These are phyloP conservation scores for Tenebrosternarchus preto DNA, from an alignment of 2,113 vertebrate genomes.

Conservation along the genomic window DNA sequence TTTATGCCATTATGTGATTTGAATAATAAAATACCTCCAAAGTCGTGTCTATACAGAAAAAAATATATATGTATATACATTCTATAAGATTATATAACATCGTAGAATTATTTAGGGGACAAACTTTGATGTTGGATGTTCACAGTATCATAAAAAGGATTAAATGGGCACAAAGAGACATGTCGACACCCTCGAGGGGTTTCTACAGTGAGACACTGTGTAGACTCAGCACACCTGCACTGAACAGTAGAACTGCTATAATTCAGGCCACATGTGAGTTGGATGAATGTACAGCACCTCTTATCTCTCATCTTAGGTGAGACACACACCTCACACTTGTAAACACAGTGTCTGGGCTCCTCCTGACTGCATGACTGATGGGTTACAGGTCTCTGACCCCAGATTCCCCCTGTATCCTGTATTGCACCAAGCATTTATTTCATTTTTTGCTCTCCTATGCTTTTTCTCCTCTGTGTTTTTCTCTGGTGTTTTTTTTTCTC, in stretches of 20 bases:
- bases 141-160: too few species aligned
- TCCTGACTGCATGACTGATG: constrained; percentile 1
- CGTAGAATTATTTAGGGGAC: too few species aligned
- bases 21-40: too few species aligned
- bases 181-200: too few species aligned
- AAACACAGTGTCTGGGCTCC: not conserved
- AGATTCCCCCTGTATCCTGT: not conserved
- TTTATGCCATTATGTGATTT: too few species aligned
- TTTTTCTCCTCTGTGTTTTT: not conserved
- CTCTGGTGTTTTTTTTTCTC: not conserved
- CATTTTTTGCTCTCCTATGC: not conserved
- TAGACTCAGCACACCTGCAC: not conserved
- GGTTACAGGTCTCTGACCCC: not conserved
- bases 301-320: not conserved
- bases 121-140: too few species aligned
- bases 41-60: too few species aligned
- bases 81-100: too few species aligned
- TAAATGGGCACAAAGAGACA: too few species aligned
- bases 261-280: not conserved
- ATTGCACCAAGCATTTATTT: not conserved
- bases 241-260: not conserved
- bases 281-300: not conserved
- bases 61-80: too few species aligned
- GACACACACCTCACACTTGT: too few species aligned
- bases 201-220: not conserved